Evolutionary conservation across 2,113 vertebrate genomes (phyloP), one percentile per base, ranked within the genome.

Genomic region (Sylvicapra grimmia): DNA sequence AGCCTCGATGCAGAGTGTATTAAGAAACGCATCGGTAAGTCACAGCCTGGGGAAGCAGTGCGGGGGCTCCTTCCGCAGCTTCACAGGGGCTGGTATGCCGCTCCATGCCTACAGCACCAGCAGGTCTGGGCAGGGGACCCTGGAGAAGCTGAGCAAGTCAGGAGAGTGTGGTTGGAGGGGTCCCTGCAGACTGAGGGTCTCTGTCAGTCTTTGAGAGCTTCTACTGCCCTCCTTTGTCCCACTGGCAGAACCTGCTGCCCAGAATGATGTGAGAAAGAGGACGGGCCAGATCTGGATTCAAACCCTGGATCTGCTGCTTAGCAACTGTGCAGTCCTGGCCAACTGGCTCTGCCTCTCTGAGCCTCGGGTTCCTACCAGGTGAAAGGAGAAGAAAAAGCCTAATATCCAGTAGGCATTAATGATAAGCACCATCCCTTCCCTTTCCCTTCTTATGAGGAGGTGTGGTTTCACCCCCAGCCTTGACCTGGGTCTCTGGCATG

Each of bases 1-100:
- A 2, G 0, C 21, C 0, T 96, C 31, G 2, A 29, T 18, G 0
- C 0, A 4, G 0, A 11, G 0, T 1, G 47, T 3, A 0, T 79
- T 23, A 16, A 82, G 2, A 1, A 4, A 0, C 0, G 36, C 12
- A 3, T 40, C 0, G 0, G 97, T 98, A 92, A 97, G 97, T 95
- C 83, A 63, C 25, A 49, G 25, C 83, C 27, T 11, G 33, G 88
- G 80, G 3, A 23, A 13, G 29, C 13, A 16, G 36, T 1, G 65
- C 19, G 33, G 36, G 2, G 5, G 21, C 54, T 49, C 79, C 61
- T 61, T 59, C 23, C 82, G 25, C 44, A 51, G 36, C 9, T 40
- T 75, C n/a, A 36, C n/a, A 0, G 19, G n/a, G 19, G n/a, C 0
- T 23, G 18, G 18, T 36, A 72, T 75, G n/a, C n/a, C 5, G 0